Percentiles rank a stretch among this genome's conserved stretches.
phyloP scores from a whole-genome alignment of 2,797 vertebrate genomes.

The Syngnathus acus region DNA sequence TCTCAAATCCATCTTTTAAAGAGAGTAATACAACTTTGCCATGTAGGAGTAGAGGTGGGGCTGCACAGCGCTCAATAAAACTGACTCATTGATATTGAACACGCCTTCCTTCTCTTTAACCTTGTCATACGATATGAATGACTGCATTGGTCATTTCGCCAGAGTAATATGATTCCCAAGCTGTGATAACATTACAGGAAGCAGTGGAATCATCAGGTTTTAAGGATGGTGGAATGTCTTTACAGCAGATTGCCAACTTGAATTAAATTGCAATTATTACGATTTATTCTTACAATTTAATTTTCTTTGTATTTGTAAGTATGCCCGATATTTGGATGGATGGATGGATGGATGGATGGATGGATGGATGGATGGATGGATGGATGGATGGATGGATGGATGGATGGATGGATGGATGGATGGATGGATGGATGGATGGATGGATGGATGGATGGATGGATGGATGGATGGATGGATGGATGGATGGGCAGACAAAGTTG shows the following conservation, averaged over 20 bases:
- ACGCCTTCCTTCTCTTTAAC: constrained; percentile 33
- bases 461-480: too few species aligned
- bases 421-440: too few species aligned
- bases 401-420: too few species aligned
- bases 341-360: too few species aligned
- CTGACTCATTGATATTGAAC: constrained; percentile 55
- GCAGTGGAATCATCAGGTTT: constrained; percentile 27
- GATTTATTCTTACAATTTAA: not conserved
- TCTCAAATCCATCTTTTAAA: constrained; percentile 1
- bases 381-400: too few species aligned
- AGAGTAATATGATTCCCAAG: constrained; percentile 31
- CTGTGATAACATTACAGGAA: constrained; percentile 37
- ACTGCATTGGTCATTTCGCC: constrained; percentile 31
- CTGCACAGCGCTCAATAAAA: constrained; percentile 40
- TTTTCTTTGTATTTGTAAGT: not conserved
- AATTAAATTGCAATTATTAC: too few species aligned
- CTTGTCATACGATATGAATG: constrained; percentile 53
- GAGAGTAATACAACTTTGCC: constrained; percentile 11
- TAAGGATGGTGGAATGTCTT: constrained; percentile 7
- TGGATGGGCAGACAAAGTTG: too few species aligned
- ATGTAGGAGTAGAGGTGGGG: constrained; percentile 19
- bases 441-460: too few species aligned
- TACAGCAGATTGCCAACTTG: constrained; percentile 5
- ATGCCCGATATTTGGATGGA: too few species aligned
- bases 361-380: too few species aligned